Evolutionary conservation across 2,113 vertebrate species (phyloP).

Genomic region (Aspiorhynchus laticeps): DNA sequence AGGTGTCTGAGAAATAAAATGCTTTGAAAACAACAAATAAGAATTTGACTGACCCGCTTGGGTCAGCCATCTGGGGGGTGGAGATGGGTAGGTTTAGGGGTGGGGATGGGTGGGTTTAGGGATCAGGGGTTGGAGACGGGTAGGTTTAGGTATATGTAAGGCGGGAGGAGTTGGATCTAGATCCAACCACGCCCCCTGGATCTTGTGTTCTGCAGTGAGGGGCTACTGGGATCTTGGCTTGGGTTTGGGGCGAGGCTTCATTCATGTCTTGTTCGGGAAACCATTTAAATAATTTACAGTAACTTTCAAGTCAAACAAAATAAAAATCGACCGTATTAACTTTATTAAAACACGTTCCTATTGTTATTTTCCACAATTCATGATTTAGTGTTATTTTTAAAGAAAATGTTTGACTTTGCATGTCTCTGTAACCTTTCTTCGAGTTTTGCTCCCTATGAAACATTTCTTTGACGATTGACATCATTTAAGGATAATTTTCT

Average conservation of each 20-base stretch:
- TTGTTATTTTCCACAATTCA: not conserved
- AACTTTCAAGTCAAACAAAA: not conserved
- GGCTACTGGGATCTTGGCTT: too few relatives aligned
- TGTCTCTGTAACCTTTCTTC: not conserved
- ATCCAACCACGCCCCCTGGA: too few relatives aligned
- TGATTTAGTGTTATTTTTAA: not conserved
- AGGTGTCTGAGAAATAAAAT: not conserved
- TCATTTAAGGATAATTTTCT: not conserved
- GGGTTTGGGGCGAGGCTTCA: not conserved
- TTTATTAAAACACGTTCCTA: not conserved
- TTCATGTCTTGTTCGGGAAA: not conserved
- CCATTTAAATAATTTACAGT: not conserved
- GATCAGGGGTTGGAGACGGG: too few relatives aligned
- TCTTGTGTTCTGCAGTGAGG: too few relatives aligned
- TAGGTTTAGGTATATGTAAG: too few relatives aligned
- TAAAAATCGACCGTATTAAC: not conserved
- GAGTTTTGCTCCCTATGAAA: not conserved
- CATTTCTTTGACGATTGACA: not conserved
- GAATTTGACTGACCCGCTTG: not conserved
- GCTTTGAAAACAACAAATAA: not conserved
- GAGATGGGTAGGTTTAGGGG: too few relatives aligned
- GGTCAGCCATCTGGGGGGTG: too few relatives aligned
- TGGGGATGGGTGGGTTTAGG: too few relatives aligned
- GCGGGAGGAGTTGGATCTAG: too few relatives aligned
- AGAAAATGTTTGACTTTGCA: not conserved